These are phyloP conservation scores for Chrysaora quinquecirrha DNA, from an alignment of 30 jellyfish, hydroid and myxozoan species.

Conservation along the genomic window DNA sequence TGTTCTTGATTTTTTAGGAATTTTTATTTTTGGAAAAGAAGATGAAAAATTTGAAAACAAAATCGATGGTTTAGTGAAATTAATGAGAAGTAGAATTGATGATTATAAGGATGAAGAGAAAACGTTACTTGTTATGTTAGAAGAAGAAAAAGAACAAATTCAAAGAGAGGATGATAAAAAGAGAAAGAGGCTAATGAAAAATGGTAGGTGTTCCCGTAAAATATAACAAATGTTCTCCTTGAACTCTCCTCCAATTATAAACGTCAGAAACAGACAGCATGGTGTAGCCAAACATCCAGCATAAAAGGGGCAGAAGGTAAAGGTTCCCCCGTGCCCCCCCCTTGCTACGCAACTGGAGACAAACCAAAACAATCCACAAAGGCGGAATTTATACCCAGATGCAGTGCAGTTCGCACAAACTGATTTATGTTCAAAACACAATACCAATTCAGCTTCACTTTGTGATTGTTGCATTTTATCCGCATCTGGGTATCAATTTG, in stretches of 20 bases:
- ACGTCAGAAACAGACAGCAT: not conserved
- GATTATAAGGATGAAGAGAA: conserved; percentile 80
- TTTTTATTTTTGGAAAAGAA: conserved; percentile 70
- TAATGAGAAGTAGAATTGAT: conserved; percentile 49
- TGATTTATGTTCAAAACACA: too few species aligned
- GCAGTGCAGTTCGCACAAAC: not conserved
- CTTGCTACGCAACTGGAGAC: not conserved
- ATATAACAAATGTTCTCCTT: not conserved
- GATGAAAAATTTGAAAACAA: conserved; percentile 57
- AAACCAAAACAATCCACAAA: not conserved
- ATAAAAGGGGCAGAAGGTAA: not conserved
- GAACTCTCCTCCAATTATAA: not conserved
- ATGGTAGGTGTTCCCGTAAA: conserved; percentile 26
- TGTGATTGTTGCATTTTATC: not conserved
- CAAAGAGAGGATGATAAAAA: conserved; percentile 69
- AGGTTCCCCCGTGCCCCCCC: not conserved
- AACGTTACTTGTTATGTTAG: conserved; percentile 77
- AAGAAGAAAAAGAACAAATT: conserved; percentile 78
- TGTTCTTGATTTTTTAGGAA: too few species aligned
- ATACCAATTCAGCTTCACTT: not conserved
- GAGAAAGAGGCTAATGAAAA: conserved; percentile 71
- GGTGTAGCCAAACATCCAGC: too few species aligned
- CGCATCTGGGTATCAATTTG: not conserved
- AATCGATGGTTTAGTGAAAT: conserved; percentile 26
- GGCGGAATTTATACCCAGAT: not conserved